Percentiles rank a stretch among this genome's conserved stretches.
These are phyloP conservation scores for Polypterus senegalus DNA, from an alignment of 2,113 vertebrate genomes.

Conservation along the genomic window DNA sequence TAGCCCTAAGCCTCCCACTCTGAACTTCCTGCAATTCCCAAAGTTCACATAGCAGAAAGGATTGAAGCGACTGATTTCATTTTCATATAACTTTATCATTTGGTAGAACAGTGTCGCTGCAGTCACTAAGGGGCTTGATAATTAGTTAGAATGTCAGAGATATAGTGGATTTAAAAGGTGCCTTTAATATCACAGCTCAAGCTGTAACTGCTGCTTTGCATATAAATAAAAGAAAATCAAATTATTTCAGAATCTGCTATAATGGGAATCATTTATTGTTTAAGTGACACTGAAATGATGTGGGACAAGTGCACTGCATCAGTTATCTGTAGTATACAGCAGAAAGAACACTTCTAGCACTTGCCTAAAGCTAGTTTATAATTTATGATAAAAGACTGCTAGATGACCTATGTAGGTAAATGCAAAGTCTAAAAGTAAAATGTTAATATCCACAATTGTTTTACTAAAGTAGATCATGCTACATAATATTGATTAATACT, in stretches of 20 bases:
- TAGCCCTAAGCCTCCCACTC: not conserved
- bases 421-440: too few species aligned
- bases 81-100: slow-evolving; percentile 7
- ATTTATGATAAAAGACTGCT: slow-evolving; percentile 6
- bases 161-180: slow-evolving; percentile 5
- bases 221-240: not conserved
- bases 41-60: slow-evolving; percentile 2
- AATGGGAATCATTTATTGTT: slow-evolving; percentile 5
- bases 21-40: not conserved
- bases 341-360: slow-evolving; percentile 63
- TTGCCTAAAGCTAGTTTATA: slow-evolving; percentile 63
- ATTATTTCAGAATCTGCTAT: slow-evolving; percentile 7
- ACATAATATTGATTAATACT: too few species aligned
- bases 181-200: not conserved
- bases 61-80: slow-evolving; percentile 1
- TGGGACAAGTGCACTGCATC: slow-evolving; percentile 36
- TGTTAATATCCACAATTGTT: too few species aligned
- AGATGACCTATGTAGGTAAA: too few species aligned
- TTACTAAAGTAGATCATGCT: too few species aligned
- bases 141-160: slow-evolving; percentile 5
- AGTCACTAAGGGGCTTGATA: slow-evolving; percentile 1
- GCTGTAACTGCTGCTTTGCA: not conserved
- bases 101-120: not conserved
- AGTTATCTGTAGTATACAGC: slow-evolving; percentile 58
- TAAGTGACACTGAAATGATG: slow-evolving; percentile 30